phyloP scores from a whole-genome alignment of 1,140 invertebrate genomes.

The Lamellibrachia luymesi region DNA sequence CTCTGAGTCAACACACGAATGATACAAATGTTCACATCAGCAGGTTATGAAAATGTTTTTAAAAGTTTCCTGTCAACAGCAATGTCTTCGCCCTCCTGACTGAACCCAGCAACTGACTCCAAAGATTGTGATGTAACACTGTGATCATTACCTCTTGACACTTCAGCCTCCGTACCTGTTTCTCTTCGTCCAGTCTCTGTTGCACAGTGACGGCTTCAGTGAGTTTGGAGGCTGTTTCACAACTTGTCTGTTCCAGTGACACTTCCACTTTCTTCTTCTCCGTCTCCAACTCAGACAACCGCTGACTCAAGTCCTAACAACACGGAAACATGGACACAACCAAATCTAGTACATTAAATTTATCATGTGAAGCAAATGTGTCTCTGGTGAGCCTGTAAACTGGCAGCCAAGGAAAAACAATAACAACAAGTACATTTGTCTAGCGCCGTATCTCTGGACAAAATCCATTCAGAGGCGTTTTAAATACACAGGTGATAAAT shows the following conservation, averaged over 20 bases:
- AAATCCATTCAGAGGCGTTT: too few species aligned
- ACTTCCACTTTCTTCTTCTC: slow-evolving; percentile 16
- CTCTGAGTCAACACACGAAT: neutral
- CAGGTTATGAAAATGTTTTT: neutral
- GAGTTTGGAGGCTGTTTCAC: neutral
- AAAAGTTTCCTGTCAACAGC: too few species aligned
- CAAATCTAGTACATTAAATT: too few species aligned
- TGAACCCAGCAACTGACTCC: too few species aligned
- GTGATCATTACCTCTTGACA: neutral
- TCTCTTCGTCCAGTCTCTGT: neutral
- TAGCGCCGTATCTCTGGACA: too few species aligned
- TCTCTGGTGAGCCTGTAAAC: too few species aligned
- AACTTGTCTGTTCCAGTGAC: neutral
- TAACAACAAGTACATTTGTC: neutral
- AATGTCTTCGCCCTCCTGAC: too few species aligned
- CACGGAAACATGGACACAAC: neutral
- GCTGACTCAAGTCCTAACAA: slow-evolving; percentile 47
- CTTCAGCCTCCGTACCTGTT: slow-evolving; percentile 9
- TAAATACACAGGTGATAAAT: too few species aligned
- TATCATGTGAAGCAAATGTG: too few species aligned
- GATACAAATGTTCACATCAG: neutral
- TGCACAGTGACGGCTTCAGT: neutral
- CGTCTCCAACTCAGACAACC: slow-evolving; percentile 41
- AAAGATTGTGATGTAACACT: too few species aligned
- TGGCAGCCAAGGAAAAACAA: neutral